Conservation (phyloP, 1,140 invertebrate species). For the Euura lappo region DNA sequence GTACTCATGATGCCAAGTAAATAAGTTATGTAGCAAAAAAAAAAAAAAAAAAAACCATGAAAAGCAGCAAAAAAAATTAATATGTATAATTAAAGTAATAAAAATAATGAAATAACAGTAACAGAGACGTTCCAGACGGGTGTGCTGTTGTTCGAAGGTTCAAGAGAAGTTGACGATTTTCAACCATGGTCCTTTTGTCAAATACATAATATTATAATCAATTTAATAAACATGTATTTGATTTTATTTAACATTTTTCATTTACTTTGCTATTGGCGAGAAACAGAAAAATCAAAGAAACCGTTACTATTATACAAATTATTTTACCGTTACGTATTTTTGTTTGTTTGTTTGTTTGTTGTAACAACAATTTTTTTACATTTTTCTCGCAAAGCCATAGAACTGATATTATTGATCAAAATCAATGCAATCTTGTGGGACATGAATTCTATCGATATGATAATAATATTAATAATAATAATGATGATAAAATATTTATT, state of each 20-base stretch:
- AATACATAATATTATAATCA: not conserved
- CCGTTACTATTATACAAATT: not conserved
- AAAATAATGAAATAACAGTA: not conserved
- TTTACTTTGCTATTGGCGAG: too few relatives aligned
- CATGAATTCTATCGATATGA: not conserved
- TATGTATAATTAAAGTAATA: not conserved
- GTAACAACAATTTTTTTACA: conserved; percentile 21
- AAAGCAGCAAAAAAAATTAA: not conserved
- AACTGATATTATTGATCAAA: conserved; percentile 48
- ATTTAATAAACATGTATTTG: too few relatives aligned
- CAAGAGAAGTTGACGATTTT: not conserved
- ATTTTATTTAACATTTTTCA: too few relatives aligned
- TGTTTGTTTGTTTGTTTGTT: not conserved
- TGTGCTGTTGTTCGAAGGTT: not conserved
- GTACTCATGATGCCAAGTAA: too few relatives aligned
- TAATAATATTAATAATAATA: not conserved
- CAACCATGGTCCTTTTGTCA: not conserved
- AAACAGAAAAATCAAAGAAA: not conserved
- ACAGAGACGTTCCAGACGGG: not conserved
- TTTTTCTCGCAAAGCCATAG: conserved; percentile 48
- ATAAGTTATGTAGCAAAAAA: too few relatives aligned
- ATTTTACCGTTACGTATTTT: not conserved
- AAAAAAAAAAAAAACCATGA: too few relatives aligned
- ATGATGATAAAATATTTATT: not conserved
- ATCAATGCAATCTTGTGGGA: conserved; percentile 35